Conservation (phyloP, 2,888 invertebrate species). For the Temnothorax ravouxi region DNA sequence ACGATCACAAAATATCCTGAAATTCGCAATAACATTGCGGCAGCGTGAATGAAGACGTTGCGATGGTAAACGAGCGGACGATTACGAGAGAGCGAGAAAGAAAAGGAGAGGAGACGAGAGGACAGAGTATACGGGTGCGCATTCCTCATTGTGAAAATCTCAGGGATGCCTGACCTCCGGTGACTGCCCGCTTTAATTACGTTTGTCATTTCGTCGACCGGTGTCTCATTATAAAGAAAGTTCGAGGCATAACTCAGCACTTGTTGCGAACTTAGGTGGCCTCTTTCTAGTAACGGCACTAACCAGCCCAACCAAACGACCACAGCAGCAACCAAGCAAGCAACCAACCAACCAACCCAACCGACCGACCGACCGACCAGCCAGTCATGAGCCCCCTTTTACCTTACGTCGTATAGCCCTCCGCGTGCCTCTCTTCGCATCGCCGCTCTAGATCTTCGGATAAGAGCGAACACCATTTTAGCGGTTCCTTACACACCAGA, state of each 20-base stretch:
- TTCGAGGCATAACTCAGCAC: constrained; percentile 78
- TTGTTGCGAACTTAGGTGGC: constrained; percentile 83
- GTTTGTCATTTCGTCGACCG: constrained; percentile 82
- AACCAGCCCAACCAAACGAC: constrained; percentile 78
- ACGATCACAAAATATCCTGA: background rate
- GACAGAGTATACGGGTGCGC: constrained; percentile 42
- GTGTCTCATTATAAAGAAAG: constrained; percentile 84
- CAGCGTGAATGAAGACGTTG: constrained; percentile 44
- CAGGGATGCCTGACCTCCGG: constrained; percentile 78
- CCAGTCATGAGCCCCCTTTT: constrained; percentile 81
- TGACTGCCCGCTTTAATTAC: constrained; percentile 82
- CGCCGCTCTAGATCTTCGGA: constrained; percentile 86
- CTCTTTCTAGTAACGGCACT: constrained; percentile 85
- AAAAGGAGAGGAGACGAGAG: background rate
- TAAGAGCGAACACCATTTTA: constrained; percentile 87
- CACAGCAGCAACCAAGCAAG: constrained; percentile 66
- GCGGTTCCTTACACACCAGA: constrained; percentile 87
- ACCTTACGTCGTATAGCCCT: constrained; percentile 83
- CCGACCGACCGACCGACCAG: constrained; percentile 76
- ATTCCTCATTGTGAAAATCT: constrained; percentile 74
- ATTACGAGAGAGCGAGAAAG: constrained; percentile 63
- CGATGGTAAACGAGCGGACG: constrained; percentile 22
- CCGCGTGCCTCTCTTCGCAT: constrained; percentile 86
- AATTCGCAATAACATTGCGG: constrained; percentile 14
- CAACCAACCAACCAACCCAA: constrained; percentile 63